phyloP scores from a whole-genome alignment of 35 echinoderm and acorn worm species.

The Chiridota heheva region DNA sequence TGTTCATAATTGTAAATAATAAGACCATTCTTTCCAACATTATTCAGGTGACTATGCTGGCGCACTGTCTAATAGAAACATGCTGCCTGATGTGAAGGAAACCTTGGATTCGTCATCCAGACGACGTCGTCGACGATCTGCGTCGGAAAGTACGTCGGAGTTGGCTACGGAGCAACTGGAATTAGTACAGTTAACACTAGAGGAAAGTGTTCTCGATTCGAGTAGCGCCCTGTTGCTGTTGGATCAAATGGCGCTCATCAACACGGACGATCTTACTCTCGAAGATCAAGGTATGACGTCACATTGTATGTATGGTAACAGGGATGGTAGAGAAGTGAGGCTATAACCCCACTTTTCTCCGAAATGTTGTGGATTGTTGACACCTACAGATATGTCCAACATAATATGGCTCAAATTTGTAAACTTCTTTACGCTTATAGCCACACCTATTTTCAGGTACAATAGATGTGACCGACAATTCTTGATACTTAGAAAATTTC shows the following conservation, averaged over 20 bases:
- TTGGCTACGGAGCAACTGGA: slow-evolving; percentile 55
- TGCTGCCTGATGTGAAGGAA: slow-evolving; percentile 10
- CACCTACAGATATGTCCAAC: not conserved
- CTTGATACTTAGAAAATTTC: no score
- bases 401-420: not conserved
- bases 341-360: no score
- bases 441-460: no score
- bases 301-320: not conserved
- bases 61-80: slow-evolving; percentile 63
- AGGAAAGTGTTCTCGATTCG: slow-evolving; percentile 52
- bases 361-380: no score
- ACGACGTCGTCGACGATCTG: slow-evolving; percentile 28
- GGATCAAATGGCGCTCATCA: slow-evolving; percentile 55
- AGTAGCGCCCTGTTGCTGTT: slow-evolving; percentile 48
- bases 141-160: slow-evolving; percentile 12
- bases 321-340: not conserved
- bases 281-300: slow-evolving; percentile 62
- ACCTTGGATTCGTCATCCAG: no score
- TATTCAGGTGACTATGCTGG: slow-evolving; percentile 45
- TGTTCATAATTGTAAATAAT: not conserved
- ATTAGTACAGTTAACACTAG: slow-evolving; percentile 52
- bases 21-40: no score
- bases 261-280: slow-evolving; percentile 43
- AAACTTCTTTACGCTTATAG: not conserved
- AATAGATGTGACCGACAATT: no score